Conservation (phyloP, 1,140 invertebrate species). For the Platyura marginata region DNA sequence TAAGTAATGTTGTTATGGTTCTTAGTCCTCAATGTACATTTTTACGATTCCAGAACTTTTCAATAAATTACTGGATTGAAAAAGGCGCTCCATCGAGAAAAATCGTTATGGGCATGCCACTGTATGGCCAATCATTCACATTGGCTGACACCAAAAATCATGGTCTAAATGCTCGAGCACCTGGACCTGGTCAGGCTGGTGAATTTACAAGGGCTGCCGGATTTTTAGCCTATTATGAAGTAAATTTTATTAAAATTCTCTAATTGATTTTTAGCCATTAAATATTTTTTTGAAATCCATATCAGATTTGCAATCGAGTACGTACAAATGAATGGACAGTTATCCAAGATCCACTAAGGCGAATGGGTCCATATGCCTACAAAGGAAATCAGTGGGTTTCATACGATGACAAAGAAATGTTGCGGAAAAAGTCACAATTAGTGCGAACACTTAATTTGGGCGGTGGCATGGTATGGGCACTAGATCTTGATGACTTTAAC, state of each 20-base stretch:
- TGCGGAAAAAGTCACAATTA: constrained; percentile 56
- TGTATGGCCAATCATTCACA: constrained; percentile 78
- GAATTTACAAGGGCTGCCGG: constrained; percentile 67
- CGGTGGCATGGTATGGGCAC: constrained; percentile 79
- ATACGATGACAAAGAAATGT: constrained; percentile 66
- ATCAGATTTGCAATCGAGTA: constrained; percentile 61
- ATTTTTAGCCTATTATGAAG: constrained; percentile 78
- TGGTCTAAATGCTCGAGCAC: constrained; percentile 53
- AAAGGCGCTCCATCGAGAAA: constrained; percentile 62
- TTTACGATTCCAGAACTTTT: constrained; percentile 44
- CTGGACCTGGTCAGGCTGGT: constrained; percentile 54
- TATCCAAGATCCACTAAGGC: constrained; percentile 47
- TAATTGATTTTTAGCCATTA: neutral
- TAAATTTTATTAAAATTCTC: constrained; percentile 13
- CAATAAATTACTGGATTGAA: constrained; percentile 74
- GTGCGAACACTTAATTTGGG: constrained; percentile 56
- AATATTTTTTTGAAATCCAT: constrained; percentile 2
- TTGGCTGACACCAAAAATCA: constrained; percentile 34
- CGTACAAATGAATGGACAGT: constrained; percentile 57
- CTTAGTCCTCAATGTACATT: neutral
- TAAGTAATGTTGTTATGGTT: constrained; percentile 19
- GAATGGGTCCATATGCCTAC: constrained; percentile 74
- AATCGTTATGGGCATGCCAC: constrained; percentile 72
- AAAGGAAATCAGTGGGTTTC: constrained; percentile 78
- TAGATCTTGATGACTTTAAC: constrained; percentile 73